Evolutionary conservation across 1,140 invertebrate genomes (phyloP).

Genomic region (Lasioglossum albipes): DNA sequence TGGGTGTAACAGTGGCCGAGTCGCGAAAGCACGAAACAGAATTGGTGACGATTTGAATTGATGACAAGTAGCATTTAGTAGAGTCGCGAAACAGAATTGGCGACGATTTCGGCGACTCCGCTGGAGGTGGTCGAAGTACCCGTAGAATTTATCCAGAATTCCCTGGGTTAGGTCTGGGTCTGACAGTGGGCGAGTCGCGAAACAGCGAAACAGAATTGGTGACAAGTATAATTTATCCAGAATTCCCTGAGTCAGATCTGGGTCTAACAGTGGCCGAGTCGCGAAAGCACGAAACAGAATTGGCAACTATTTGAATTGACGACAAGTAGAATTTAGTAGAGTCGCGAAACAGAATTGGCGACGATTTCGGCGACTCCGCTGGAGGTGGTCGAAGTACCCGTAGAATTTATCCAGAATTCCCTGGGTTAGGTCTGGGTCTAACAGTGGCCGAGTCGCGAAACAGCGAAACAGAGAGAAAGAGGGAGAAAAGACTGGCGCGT

Average conservation of each 20-base stretch:
- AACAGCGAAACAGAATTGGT: too few relatives aligned
- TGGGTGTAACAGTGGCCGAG: too few relatives aligned
- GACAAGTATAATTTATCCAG: conserved; percentile 70
- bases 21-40: too few relatives aligned
- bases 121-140: conserved; percentile 17
- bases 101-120: background rate
- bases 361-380: too few relatives aligned
- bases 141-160: conserved; percentile 73
- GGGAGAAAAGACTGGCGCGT: conserved; percentile 56
- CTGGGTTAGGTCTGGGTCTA: conserved; percentile 55
- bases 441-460: conserved; percentile 7
- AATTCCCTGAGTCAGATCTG: conserved; percentile 62
- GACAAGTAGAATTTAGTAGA: too few relatives aligned
- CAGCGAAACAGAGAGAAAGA: background rate
- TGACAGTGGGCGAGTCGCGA: conserved; percentile 7
- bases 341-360: too few relatives aligned
- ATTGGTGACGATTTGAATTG: too few relatives aligned
- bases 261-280: conserved; percentile 26
- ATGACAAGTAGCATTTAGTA: too few relatives aligned
- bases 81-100: too few relatives aligned
- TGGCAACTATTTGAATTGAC: too few relatives aligned
- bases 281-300: too few relatives aligned
- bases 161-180: conserved; percentile 56
- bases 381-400: conserved; percentile 35
- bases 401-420: conserved; percentile 73